These are phyloP conservation scores for Bubalus kerabau DNA, from an alignment of 2,113 vertebrate species.

Conservation along the genomic window DNA sequence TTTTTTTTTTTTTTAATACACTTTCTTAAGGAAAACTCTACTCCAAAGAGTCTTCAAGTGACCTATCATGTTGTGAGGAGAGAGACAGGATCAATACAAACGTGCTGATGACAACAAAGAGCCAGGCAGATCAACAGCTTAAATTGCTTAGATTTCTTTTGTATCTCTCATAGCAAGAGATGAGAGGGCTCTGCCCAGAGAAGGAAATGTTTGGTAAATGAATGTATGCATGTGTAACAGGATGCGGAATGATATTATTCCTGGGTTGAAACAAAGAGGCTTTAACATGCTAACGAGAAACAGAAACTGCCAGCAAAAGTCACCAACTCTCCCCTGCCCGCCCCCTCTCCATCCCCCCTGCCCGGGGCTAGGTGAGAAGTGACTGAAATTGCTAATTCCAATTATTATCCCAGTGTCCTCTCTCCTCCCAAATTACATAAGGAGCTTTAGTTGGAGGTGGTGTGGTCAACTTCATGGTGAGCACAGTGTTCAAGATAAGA, in stretches of 20 bases:
- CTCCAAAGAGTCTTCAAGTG: not conserved
- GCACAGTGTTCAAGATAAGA: not conserved
- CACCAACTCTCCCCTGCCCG: not conserved
- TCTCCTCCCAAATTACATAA: not conserved
- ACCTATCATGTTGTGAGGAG: not conserved
- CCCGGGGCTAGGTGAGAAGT: not conserved
- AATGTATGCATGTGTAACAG: not conserved
- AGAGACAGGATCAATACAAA: not conserved
- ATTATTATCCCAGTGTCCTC: not conserved
- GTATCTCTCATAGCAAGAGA: not conserved
- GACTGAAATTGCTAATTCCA: not conserved
- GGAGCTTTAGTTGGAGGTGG: not conserved
- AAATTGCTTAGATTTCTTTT: not conserved
- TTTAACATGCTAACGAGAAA: not conserved
- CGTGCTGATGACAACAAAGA: not conserved
- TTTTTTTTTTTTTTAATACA: not conserved
- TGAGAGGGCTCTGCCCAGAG: not conserved
- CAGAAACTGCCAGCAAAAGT: not conserved
- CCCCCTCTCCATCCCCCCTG: rapidly evolving
- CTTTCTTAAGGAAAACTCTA: not conserved
- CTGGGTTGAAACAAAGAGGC: not conserved
- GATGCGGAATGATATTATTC: not conserved
- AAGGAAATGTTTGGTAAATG: not conserved
- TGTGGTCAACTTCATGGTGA: not conserved
- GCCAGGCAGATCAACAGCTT: not conserved